A percentile compares a stretch with the other conserved stretches of the same genome.
phyloP scores from a whole-genome alignment of 2,888 invertebrate genomes.

The Rhingia campestris region DNA sequence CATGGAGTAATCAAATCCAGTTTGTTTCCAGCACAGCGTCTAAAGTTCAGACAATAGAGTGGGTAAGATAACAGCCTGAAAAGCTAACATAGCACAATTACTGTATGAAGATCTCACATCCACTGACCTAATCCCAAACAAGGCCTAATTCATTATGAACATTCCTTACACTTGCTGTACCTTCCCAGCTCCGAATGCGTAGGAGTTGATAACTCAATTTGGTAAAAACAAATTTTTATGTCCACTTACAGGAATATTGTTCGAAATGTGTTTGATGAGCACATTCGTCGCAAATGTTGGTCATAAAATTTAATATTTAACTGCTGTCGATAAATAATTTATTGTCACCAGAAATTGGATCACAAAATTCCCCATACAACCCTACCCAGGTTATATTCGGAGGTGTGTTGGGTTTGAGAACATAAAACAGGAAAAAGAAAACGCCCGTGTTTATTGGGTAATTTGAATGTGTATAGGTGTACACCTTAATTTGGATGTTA shows the following conservation, averaged over 20 bases:
- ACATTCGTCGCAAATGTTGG: conserved; percentile 25
- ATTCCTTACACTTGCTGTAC: no score
- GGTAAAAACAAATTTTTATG: conserved; percentile 22
- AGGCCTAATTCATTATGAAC: no score
- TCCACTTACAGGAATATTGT: conserved; percentile 26
- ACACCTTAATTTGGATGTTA: conserved; percentile 17
- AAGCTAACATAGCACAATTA: no score
- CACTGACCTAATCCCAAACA: no score
- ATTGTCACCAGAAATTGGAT: conserved; percentile 58
- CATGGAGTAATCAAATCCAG: no score
- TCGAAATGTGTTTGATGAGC: conserved; percentile 35
- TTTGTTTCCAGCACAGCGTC: no score
- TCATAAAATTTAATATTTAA: conserved; percentile 54
- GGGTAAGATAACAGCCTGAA: no score
- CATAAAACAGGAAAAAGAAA: conserved; percentile 1
- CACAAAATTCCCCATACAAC: conserved; percentile 11
- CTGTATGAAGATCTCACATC: no score
- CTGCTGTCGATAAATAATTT: conserved; percentile 51
- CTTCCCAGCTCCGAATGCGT: neutral
- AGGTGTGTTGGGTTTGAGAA: neutral
- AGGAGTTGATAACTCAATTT: neutral
- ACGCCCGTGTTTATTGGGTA: conserved; percentile 18
- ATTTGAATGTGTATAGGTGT: neutral
- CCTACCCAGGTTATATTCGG: no score
- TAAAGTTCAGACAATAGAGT: no score